Base-by-base conservation (phyloP, 2,888 invertebrate genomes). In the Pyrrhosoma nymphula region DNA sequence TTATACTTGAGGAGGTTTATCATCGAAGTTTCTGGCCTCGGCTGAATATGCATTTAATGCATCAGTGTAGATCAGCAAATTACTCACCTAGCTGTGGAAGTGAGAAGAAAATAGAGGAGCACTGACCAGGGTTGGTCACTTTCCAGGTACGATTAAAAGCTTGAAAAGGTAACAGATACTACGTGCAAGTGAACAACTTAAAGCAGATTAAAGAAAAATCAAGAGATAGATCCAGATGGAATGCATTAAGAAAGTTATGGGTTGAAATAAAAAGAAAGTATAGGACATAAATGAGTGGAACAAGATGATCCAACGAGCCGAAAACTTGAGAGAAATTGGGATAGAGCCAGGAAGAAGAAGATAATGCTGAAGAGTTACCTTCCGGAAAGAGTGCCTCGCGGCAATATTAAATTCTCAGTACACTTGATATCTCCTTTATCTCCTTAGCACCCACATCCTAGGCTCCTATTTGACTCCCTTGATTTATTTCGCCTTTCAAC, bases 401-500 rank as follows among this genome's bases (percentile, higher is more conserved):
- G 82, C 82, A 35, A 82, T 82, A 82, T 82, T 82, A 82, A 82
- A 82, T 14, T 35, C 82, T 35, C 35, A 18, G 35, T 30, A 82
- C 82, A 82, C 82, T 82, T 82, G 35, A 82, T 82, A 35, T 82
- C 82, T 82, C 35, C 35, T 16, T 35, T 82, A 82, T 82, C 35
- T 82, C 82, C 82, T 82, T 82, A 35, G 35, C 35, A 82, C 75
- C 75, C 75, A 82, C 69, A 8, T 93, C 47, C 69, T 47, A 26
- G 16, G n/a, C 69, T 35, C 69, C 93, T 93, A 35, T 69, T 47
- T 47, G 26, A 69, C 93, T 47, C 69, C 39, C 93, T 75, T 55
- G 93, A 69, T 93, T 69, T 69, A 93, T 82, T 82, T 35, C 82
- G 82, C 82, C 35, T 82, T 82, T 82, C 82, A 82, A 35, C 82